Evolutionary conservation across 2,797 vertebrate genomes (phyloP), one percentile per base, ranked within the genome.

Genomic region (Melanotaenia nigrans): DNA sequence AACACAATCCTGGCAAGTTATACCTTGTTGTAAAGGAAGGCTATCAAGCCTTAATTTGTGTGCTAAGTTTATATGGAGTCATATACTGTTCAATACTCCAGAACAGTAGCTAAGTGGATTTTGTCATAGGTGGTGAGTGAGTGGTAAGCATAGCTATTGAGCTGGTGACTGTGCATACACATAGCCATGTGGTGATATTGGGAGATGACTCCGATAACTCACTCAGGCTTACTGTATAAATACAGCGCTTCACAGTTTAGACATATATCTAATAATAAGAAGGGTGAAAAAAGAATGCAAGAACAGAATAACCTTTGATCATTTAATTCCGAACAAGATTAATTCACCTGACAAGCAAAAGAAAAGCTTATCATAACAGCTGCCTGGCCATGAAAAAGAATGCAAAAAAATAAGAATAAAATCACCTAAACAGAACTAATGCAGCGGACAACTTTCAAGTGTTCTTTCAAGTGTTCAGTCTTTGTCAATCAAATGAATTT

Each of bases 401-500:
- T 51, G n/a, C 24, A 45, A 53, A 49, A 59, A 61, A 74, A 1
- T 54, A 20, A 38, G 16, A 33, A 58, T 59, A 22, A 25, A n/a
- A 49, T 49, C 47, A 33, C 58, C 22, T 57, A 70, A 35, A 49
- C 3, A 66, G 61, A 64, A 69, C 58, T 47, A 4, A 14, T 2
- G 40, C 64, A 42, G 47, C 75, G 12, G 45, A 13, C 54, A 53
- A 24, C 61, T 71, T 38, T 32, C 30, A 32, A 32, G 56, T 79
- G 16, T 70, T 72, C 28, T 47, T 47, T 61, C 33, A 76, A 63
- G 63, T 62, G 61, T 75, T 30, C 24, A 78, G 65, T 63, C 63
- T 22, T 18, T 71, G 60, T 78, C 85, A 83, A 64, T 77, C 74
- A 71, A 83, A 81, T 58, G 3, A 35, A 67, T 85, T 83, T 84